A percentile compares a stretch with the other conserved stretches of the same genome.
Conservation (phyloP, 2,797 vertebrate species). For the Hippocampus kuda region DNA sequence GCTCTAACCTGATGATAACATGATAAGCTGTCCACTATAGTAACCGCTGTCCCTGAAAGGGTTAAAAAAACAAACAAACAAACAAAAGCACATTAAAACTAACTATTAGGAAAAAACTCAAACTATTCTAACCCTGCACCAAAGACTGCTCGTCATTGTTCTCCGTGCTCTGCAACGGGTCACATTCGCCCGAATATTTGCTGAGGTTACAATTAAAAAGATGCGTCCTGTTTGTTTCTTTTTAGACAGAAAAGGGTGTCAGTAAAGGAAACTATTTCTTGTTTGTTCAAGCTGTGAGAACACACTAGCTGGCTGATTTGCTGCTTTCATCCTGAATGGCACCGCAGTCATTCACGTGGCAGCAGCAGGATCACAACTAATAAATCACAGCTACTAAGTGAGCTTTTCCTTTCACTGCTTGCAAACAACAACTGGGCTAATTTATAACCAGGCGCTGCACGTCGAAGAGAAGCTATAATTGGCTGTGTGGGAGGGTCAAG, state of each 20-base stretch:
- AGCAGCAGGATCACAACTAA: constrained; percentile 58
- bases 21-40: too few species aligned
- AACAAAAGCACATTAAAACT: too few species aligned
- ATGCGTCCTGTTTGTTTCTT: neutral
- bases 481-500: constrained; percentile 32
- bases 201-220: neutral
- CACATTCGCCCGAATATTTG: neutral
- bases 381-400: constrained; percentile 67
- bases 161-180: neutral
- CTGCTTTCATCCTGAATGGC: constrained; percentile 53
- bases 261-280: neutral
- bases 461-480: constrained; percentile 37
- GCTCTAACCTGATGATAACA: too few species aligned
- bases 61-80: too few species aligned
- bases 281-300: neutral
- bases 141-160: too few species aligned
- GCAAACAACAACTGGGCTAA: constrained; percentile 58
- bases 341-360: constrained; percentile 55
- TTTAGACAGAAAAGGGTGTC: neutral
- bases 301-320: neutral
- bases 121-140: too few species aligned
- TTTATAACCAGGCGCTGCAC: constrained; percentile 56
- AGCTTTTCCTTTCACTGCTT: constrained; percentile 62
- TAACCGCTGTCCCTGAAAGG: too few species aligned
- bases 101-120: too few species aligned